These are phyloP conservation scores for Tragelaphus strepsiceros DNA, from an alignment of 2,113 vertebrate species.

Conservation along the genomic window DNA sequence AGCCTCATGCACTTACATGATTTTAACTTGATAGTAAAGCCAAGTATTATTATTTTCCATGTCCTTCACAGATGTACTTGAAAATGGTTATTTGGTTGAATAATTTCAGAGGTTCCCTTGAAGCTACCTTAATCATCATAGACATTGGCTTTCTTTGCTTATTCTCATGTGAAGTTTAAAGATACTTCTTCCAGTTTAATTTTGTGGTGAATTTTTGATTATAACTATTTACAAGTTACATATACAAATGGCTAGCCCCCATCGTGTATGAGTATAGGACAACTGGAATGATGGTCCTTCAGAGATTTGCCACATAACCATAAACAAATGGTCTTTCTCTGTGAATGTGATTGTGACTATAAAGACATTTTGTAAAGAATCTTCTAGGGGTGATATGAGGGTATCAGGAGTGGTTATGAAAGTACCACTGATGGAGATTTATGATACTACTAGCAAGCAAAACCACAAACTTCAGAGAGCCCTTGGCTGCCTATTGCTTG, in stretches of 20 bases:
- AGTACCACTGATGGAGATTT: neutral
- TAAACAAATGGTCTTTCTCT: neutral
- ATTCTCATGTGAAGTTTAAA: slow-evolving; percentile 10
- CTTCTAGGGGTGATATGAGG: neutral
- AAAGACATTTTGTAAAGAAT: neutral
- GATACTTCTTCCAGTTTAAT: neutral
- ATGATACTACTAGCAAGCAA: neutral
- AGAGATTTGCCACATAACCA: neutral
- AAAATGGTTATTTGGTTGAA: neutral
- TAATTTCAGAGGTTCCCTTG: neutral
- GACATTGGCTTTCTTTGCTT: neutral
- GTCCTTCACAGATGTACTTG: neutral
- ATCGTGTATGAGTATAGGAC: neutral
- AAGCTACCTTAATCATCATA: neutral
- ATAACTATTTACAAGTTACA: neutral
- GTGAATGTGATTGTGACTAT: neutral
- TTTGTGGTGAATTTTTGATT: neutral
- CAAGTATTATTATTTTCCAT: neutral
- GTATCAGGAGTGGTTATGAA: neutral
- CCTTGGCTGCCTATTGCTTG: neutral
- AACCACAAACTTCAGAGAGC: neutral
- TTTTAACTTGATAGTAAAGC: slow-evolving; percentile 3
- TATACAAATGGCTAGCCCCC: neutral
- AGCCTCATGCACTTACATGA: neutral
- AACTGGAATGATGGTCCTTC: neutral